Evolutionary conservation across 2,888 invertebrate species (phyloP).

Genomic region (Crematogaster levior): DNA sequence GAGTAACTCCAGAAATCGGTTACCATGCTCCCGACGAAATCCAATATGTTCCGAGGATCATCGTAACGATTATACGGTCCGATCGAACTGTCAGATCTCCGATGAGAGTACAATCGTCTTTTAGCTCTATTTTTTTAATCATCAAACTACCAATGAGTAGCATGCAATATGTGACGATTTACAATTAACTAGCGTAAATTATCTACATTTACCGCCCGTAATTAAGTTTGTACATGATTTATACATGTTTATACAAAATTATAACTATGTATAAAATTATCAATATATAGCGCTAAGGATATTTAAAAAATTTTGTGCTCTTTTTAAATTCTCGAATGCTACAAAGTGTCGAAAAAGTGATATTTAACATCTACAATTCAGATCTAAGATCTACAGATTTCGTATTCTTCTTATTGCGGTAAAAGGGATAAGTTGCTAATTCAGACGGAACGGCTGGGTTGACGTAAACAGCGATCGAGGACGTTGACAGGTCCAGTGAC

Average conservation of each 20-base stretch:
- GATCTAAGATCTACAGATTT: no score
- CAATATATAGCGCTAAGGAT: background rate
- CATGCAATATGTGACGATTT: background rate
- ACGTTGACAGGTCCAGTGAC: constrained; percentile 53
- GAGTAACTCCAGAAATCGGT: constrained; percentile 73
- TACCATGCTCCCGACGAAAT: constrained; percentile 64
- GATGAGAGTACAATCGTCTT: background rate
- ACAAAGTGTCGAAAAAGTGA: background rate
- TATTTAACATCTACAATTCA: background rate
- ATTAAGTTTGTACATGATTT: background rate
- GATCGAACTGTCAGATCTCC: background rate
- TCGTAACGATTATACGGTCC: constrained; percentile 39
- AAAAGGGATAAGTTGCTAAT: constrained; percentile 54
- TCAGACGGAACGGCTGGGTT: constrained; percentile 47
- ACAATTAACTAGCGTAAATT: background rate
- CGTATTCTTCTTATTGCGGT: background rate
- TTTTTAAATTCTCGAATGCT: background rate
- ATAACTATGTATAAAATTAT: background rate
- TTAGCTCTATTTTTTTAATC: constrained; percentile 4
- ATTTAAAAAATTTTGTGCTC: background rate
- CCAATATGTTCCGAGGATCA: constrained; percentile 64
- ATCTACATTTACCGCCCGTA: background rate
- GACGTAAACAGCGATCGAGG: constrained; percentile 57
- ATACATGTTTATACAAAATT: background rate
- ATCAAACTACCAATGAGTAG: background rate